Evolutionary conservation across 1,140 invertebrate species (phyloP).

Genomic region (Hypsibius dujardini): DNA sequence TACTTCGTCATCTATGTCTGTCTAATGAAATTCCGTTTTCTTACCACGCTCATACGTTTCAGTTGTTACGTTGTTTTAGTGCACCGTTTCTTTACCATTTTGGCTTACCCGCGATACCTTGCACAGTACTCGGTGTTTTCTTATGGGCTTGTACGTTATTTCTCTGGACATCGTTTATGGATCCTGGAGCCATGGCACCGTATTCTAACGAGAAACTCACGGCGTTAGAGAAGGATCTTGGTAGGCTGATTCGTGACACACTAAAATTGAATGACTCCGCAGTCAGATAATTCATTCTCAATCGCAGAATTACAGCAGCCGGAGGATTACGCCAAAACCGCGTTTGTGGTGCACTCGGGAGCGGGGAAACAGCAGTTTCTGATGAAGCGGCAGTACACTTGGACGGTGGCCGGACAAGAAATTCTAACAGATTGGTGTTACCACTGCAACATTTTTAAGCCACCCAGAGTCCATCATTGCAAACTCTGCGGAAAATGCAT

Average conservation of each 20-base stretch:
- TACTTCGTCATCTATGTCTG: too few relatives aligned
- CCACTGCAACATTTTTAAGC: constrained; percentile 5
- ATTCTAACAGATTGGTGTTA: constrained; percentile 9
- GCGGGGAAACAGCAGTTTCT: background rate
- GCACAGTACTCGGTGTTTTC: background rate
- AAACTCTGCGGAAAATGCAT: constrained; percentile 9
- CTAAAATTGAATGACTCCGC: background rate
- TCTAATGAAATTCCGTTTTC: too few relatives aligned
- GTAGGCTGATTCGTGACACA: background rate
- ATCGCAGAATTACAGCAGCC: background rate
- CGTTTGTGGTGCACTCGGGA: background rate
- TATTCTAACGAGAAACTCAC: background rate
- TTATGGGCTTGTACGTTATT: background rate
- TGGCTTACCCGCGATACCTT: background rate
- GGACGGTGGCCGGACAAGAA: background rate
- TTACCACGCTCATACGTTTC: too few relatives aligned
- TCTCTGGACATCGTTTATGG: background rate
- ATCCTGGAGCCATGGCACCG: background rate
- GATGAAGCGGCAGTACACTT: background rate
- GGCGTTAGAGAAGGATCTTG: background rate
- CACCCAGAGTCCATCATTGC: background rate
- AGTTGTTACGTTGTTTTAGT: background rate
- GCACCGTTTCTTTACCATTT: background rate
- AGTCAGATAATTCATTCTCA: background rate
- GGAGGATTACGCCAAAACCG: background rate